A percentile compares a stretch with the other conserved stretches of the same genome.
These are phyloP conservation scores for Abrostola tripartita DNA, from an alignment of 2,888 invertebrate species.

Conservation along the genomic window DNA sequence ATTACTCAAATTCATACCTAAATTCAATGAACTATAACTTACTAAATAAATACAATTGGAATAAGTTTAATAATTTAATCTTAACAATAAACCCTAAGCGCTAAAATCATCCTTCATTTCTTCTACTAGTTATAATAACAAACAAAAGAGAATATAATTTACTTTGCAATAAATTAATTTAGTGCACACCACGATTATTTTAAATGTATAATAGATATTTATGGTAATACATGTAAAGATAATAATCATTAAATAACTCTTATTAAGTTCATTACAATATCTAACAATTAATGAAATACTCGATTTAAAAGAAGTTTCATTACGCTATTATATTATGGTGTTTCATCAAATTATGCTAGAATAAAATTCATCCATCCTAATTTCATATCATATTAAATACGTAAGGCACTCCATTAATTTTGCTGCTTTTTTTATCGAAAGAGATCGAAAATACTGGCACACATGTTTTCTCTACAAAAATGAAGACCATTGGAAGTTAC, in stretches of 20 bases:
- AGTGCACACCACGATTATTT: slow-evolving; percentile 71
- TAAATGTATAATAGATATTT: slow-evolving; percentile 56
- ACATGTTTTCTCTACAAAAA: slow-evolving; percentile 73
- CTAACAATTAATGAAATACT: slow-evolving; percentile 78
- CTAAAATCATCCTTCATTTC: slow-evolving; percentile 52
- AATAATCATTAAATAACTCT: slow-evolving; percentile 74
- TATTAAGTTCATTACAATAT: slow-evolving; percentile 78
- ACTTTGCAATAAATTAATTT: slow-evolving; percentile 57
- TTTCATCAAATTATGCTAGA: slow-evolving; percentile 88
- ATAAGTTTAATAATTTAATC: slow-evolving; percentile 43
- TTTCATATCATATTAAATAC: slow-evolving; percentile 87
- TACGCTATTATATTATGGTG: slow-evolving; percentile 86
- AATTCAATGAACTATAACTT: slow-evolving; percentile 41
- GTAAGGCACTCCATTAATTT: slow-evolving; percentile 89
- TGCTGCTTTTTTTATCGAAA: slow-evolving; percentile 84
- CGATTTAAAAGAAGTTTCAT: slow-evolving; percentile 80
- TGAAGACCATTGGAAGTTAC: slow-evolving; percentile 85
- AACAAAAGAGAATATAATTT: slow-evolving; percentile 59
- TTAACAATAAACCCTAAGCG: slow-evolving; percentile 44
- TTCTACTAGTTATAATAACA: slow-evolving; percentile 53
- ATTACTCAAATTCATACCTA: slow-evolving; percentile 45
- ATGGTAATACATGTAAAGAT: slow-evolving; percentile 65
- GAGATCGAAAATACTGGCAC: slow-evolving; percentile 78
- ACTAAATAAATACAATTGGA: slow-evolving; percentile 53
- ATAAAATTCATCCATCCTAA: slow-evolving; percentile 87